Evolutionary conservation across 1,140 invertebrate genomes (phyloP), one percentile per base, ranked within the genome.

Genomic region (Neomicropteryx cornuta): DNA sequence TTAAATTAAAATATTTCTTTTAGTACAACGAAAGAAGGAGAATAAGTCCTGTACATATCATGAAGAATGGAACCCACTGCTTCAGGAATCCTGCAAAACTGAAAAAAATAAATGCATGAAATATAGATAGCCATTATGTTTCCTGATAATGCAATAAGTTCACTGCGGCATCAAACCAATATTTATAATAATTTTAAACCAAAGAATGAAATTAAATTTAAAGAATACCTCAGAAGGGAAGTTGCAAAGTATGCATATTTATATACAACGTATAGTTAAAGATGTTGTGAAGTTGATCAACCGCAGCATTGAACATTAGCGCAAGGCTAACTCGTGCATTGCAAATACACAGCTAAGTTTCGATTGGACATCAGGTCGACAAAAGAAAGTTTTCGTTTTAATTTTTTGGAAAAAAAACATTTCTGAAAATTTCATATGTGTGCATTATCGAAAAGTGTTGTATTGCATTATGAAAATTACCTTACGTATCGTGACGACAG

Each of bases 61-160:
- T 62, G 3, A 77, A 45, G 61, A 92, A 94, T 18, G 90, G 90
- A 21, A 87, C 41, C 89, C 89, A 95, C 0, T 87, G 91, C 66
- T 90, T 92, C 4, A 93, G 18, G 45, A 89, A 83, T 24, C 72
- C 84, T 33, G 55, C 56, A 54, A 82, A 63, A 66, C 83, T 86
- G 64, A 46, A 76, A 75, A 39, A 48, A 53, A 53, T 56, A 46
- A 48, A 45, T n/a, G n/a, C n/a, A n/a, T n/a, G n/a, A n/a, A n/a
- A n/a, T n/a, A n/a, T n/a, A n/a, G n/a, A n/a, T n/a, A n/a, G n/a
- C n/a, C n/a, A n/a, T n/a, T n/a, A n/a, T n/a, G n/a, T n/a, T n/a
- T n/a, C n/a, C n/a, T n/a, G n/a, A n/a, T n/a, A n/a, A n/a, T n/a
- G n/a, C 36, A 22, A 41, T 38, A 29, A 44, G 21, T 20, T 30